phyloP scores from a whole-genome alignment of 2,888 invertebrate genomes.

The Euphydryas editha region DNA sequence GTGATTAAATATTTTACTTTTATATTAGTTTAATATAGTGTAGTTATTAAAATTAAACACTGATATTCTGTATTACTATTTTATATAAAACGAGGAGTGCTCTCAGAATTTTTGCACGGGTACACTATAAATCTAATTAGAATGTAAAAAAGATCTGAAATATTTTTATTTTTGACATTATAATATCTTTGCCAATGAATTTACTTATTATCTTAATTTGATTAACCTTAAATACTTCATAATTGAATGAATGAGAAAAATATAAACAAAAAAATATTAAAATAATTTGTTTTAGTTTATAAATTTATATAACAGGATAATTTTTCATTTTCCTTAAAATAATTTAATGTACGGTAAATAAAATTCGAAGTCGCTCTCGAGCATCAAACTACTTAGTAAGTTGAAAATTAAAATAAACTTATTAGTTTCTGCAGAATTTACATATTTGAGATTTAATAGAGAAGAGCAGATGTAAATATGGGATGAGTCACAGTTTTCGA shows the following conservation, averaged over 20 bases:
- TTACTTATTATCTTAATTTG: neutral
- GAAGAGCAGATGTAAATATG: neutral
- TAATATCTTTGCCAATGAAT: neutral
- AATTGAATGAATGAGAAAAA: neutral
- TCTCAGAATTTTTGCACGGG: slow-evolving; percentile 10
- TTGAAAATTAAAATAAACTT: neutral
- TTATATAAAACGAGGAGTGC: slow-evolving; percentile 16
- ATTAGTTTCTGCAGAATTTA: neutral
- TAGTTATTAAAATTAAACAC: slow-evolving; percentile 38
- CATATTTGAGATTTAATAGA: neutral
- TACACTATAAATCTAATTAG: slow-evolving; percentile 3
- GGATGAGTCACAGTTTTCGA: neutral
- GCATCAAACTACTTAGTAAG: too few species aligned
- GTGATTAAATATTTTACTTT: slow-evolving; percentile 33
- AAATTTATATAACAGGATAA: too few species aligned
- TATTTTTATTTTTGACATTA: neutral
- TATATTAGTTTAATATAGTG: slow-evolving; percentile 32
- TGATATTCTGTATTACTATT: slow-evolving; percentile 23
- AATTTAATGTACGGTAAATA: too few species aligned
- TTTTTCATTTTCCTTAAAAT: too few species aligned
- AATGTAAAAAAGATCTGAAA: slow-evolving; percentile 13
- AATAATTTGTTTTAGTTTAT: neutral
- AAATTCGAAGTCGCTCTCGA: too few species aligned
- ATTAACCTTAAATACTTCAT: neutral
- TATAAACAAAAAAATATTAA: neutral